Base-by-base conservation (phyloP, 2,797 vertebrate species). In the Bryconaethiops microstoma region DNA sequence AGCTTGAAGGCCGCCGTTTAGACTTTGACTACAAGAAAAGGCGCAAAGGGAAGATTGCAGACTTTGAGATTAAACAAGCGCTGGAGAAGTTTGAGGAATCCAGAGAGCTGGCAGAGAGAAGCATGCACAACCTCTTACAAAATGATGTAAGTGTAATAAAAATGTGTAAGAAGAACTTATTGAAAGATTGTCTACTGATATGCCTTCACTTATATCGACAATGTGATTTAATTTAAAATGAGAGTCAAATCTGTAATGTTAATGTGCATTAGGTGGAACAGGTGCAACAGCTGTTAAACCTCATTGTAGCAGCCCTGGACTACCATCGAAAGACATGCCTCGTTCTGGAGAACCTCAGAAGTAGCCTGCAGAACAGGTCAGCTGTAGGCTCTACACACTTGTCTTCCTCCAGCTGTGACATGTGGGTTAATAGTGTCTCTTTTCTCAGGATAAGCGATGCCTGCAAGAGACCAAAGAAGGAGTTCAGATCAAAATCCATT, bases 71-170 rank as follows among this genome's bases (percentile, higher is more conserved):
- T 80, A 92, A 88, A 86, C 94, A 94, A 89, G 95, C 96, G 0
- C 93, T 95, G 87, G 95, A 97, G 78, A 98, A 98, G 88, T 97
- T 96, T 86, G 93, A 95, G 84, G 95, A 96, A 48, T 97, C 96
- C 75, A 97, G 95, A 89, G 96, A 97, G 77, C 85, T 96, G 90
- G 95, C 96, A n/a, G 96, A 97, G 92, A 93, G 93, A 86, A 95
- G 95, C 94, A 98, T 98, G 97, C 96, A 95, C 88, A 91, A 95
- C 89, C 95, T 97, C 82, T 90, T 98, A 92, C 95, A 98, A 90
- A 97, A 95, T 55, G 96, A 98, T 76, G 97, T 98, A 94, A 96
- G 97, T 25, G 57, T 64, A 25, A n/a, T 21, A 5, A 68, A 72
- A 75, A 59, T 14, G 29, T 39, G 1, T 40, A 69, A 45, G 2